Evolutionary conservation across 2,113 vertebrate species (phyloP).

Genomic region (Callospermophilus lateralis): DNA sequence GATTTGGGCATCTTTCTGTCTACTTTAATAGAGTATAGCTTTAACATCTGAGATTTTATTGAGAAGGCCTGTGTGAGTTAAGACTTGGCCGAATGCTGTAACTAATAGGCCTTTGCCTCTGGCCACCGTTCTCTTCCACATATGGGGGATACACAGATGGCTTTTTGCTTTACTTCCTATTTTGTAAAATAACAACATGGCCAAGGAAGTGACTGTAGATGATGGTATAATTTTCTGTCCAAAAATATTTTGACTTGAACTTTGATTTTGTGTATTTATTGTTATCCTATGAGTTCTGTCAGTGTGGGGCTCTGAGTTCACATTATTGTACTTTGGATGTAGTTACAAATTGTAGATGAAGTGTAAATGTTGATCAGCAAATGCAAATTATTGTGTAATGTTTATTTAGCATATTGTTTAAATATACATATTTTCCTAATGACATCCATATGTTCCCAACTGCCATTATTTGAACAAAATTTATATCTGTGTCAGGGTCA

Average conservation of each 20-base stretch:
- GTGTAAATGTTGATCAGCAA: constrained; percentile 62
- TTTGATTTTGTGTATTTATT: constrained; percentile 57
- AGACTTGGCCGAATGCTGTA: background rate
- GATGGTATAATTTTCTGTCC: constrained; percentile 40
- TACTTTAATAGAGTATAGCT: background rate
- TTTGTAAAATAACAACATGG: background rate
- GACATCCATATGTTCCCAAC: constrained; percentile 49
- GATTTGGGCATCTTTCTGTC: background rate
- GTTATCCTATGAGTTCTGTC: background rate
- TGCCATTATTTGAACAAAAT: constrained; percentile 53
- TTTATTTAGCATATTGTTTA: constrained; percentile 69
- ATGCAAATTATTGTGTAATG: constrained; percentile 64
- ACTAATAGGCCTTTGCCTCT: background rate
- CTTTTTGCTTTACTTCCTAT: background rate
- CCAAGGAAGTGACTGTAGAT: background rate
- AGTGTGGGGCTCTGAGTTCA: background rate
- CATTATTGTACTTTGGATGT: constrained; percentile 36
- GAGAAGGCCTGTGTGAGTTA: background rate
- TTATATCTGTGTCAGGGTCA: background rate
- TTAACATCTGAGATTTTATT: constrained; percentile 37
- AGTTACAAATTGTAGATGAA: constrained; percentile 56
- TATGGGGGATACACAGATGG: background rate
- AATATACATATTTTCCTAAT: constrained; percentile 65
- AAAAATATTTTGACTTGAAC: constrained; percentile 21
- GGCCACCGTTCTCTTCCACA: background rate